Evolutionary conservation across 2,888 invertebrate genomes (phyloP).

Genomic region (Aphodius sticticus): DNA sequence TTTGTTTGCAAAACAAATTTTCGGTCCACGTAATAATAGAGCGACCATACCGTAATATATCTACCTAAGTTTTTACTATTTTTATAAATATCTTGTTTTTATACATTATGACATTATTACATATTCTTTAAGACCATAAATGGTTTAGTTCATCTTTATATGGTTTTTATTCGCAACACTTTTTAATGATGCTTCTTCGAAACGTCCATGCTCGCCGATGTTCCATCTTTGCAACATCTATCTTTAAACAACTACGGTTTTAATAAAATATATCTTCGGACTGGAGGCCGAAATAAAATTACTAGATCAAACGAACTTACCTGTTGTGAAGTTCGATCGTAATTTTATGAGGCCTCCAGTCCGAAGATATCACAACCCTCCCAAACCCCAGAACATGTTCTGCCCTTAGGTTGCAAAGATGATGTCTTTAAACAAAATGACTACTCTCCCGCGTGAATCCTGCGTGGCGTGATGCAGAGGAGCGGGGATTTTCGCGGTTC

Average conservation of each 20-base stretch:
- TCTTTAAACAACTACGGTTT: conserved; percentile 7
- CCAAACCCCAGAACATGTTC: conserved; percentile 4
- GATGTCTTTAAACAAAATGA: not conserved
- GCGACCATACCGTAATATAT: not conserved
- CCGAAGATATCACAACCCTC: not conserved
- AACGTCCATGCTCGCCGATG: not conserved
- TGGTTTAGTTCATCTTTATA: not conserved
- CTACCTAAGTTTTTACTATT: not conserved
- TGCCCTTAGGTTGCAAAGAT: conserved; percentile 8
- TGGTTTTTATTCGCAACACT: not conserved
- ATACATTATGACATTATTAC: not conserved
- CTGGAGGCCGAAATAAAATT: conserved; percentile 17
- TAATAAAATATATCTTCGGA: not conserved
- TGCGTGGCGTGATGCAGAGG: not conserved
- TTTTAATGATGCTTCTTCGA: not conserved
- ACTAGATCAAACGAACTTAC: conserved; percentile 14
- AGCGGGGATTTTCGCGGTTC: not conserved
- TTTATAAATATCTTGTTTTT: not conserved
- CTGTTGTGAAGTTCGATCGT: conserved; percentile 17
- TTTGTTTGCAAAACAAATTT: not conserved
- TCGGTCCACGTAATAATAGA: not conserved
- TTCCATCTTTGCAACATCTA: not conserved
- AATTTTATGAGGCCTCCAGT: conserved; percentile 11
- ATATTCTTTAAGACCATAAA: not conserved
- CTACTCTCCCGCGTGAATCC: not conserved